These are phyloP conservation scores for Plecotus auritus DNA, from an alignment of 2,113 vertebrate species.

Conservation along the genomic window DNA sequence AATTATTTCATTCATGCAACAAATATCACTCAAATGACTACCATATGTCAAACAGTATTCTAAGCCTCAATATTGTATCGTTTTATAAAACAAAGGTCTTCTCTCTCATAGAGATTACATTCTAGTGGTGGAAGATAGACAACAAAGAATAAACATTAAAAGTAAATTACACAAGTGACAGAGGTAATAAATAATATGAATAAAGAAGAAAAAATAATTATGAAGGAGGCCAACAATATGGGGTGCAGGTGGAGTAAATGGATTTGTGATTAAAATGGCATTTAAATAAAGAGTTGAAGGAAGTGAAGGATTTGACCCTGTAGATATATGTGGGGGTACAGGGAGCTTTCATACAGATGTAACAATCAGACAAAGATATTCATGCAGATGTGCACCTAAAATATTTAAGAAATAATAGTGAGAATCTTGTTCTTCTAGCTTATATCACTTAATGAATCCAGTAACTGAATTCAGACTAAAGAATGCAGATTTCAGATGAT, in stretches of 20 bases:
- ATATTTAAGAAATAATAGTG: not conserved
- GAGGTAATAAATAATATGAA: not conserved
- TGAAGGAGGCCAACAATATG: not conserved
- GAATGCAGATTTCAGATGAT: not conserved
- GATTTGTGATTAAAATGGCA: not conserved
- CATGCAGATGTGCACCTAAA: not conserved
- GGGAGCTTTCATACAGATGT: not conserved
- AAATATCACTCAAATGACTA: not conserved
- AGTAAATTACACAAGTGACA: not conserved
- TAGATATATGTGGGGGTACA: not conserved
- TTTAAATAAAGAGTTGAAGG: not conserved
- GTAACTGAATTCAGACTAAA: not conserved
- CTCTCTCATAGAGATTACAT: not conserved
- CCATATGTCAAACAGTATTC: not conserved
- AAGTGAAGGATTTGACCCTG: not conserved
- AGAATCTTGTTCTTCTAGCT: not conserved
- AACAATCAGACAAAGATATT: not conserved
- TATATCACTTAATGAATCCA: not conserved
- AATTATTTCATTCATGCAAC: not conserved
- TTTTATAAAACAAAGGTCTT: not conserved
- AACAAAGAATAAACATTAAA: not conserved
- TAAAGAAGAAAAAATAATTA: not conserved
- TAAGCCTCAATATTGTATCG: not conserved
- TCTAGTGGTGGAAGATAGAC: not conserved
- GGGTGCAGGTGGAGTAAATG: not conserved